Base-by-base conservation (phyloP, 2,797 vertebrate genomes). In the Xerus rutilus region DNA sequence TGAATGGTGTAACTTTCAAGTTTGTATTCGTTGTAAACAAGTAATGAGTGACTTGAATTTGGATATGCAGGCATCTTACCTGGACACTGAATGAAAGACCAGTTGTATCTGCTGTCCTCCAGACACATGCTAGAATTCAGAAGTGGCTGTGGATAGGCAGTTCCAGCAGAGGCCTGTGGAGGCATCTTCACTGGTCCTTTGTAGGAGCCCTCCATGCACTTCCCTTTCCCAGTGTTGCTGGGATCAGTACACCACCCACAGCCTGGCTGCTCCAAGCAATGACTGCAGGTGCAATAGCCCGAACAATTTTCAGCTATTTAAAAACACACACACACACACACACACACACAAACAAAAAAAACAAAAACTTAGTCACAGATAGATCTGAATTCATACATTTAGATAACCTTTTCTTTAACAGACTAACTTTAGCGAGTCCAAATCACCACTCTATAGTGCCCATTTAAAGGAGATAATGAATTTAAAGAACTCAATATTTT, bases 241-340 rank as follows among this genome's bases (percentile, higher is more conserved):
- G 99, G 99, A 69, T 99, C 99, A 0, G 99, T 99, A 98, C 99
- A 99, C 99, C 99, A 99, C 0, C 99, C 99, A 0, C 99, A 99
- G 79, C 99, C 99, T 0, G 99, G 99, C 97, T 99, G 99, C 93
- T 99, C 99, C 98, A 99, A 92, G 95, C 99, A 99, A 96, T 99
- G 99, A 3, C 98, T 98, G 1, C 99, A 99, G 0, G 99, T 99
- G 72, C 99, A 98, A 97, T 99, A 99, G 15, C 99, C 99, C 0
- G 99, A 99, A 94, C 99, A 99, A 98, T 99, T 99, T 97, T 99
- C 99, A 43, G 98, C 99, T 99, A 45, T 14, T 0, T 77, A 94
- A 86, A 97, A 23, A 92, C 77, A 93, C 20, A 73, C 4, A 49
- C 13, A 39, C 39, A n/a, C n/a, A n/a, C n/a, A 49, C 47, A 49